These are phyloP conservation scores for Epinotia brunnichana DNA, from an alignment of 2,888 invertebrate species.

Conservation along the genomic window DNA sequence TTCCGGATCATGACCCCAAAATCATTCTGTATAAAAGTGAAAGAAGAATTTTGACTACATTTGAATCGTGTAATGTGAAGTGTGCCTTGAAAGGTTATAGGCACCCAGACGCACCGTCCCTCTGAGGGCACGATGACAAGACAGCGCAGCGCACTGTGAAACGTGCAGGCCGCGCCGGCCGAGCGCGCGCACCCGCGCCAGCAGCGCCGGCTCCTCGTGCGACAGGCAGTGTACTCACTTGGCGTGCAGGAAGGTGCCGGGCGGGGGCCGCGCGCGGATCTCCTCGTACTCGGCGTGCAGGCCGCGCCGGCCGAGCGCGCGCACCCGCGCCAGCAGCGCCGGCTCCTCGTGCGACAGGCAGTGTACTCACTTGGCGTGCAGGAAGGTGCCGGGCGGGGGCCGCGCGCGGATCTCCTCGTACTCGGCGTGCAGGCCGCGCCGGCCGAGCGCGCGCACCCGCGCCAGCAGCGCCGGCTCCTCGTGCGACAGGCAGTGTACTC, in stretches of 20 bases:
- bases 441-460: slow-evolving; percentile 89
- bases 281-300: slow-evolving; percentile 96
- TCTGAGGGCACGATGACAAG: no score
- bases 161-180: no score
- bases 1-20: no score
- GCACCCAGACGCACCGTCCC: no score
- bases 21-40: no score
- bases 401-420: slow-evolving; percentile 94
- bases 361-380: slow-evolving; percentile 88
- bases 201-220: slow-evolving; percentile 96
- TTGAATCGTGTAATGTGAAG: no score
- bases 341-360: slow-evolving; percentile 95
- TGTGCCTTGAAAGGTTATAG: no score
- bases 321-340: no score
- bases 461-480: slow-evolving; percentile 93
- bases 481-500: slow-evolving; percentile 88
- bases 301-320: no score
- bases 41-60: no score
- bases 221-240: slow-evolving; percentile 89
- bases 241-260: slow-evolving; percentile 94
- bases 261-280: slow-evolving; percentile 91
- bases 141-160: no score
- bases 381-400: slow-evolving; percentile 94
- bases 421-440: slow-evolving; percentile 92
- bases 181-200: no score